Conservation (phyloP, 2,113 vertebrate species). For the Polypterus senegalus region DNA sequence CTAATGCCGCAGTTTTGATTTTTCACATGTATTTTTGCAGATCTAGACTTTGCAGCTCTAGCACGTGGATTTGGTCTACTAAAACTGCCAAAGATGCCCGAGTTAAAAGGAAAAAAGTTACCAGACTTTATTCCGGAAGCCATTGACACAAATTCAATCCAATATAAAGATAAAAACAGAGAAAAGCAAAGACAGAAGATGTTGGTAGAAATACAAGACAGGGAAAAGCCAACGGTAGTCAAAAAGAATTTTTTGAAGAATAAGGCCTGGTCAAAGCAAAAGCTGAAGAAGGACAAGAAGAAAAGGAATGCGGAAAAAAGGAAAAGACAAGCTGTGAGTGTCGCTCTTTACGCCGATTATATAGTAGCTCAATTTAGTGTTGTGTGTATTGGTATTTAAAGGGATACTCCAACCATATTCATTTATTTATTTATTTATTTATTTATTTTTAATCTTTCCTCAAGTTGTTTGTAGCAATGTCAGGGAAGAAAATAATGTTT, state of each 20-base stretch:
- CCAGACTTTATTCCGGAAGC: conserved; percentile 54
- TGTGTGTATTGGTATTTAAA: too few species aligned
- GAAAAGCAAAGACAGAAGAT: conserved; percentile 76
- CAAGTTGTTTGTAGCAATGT: too few species aligned
- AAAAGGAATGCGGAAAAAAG: conserved; percentile 66
- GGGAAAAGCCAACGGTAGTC: conserved; percentile 15
- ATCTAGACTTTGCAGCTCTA: conserved; percentile 72
- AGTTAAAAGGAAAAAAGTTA: conserved; percentile 68
- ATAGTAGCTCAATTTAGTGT: too few species aligned
- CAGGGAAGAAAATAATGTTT: too few species aligned
- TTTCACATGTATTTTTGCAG: conserved; percentile 31
- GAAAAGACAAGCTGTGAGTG: conserved; percentile 59
- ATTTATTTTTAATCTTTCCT: too few species aligned
- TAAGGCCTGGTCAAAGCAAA: conserved; percentile 90
- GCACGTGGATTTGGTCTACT: conserved; percentile 82
- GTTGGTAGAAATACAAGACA: conserved; percentile 49
- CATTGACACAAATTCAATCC: conserved; percentile 71
- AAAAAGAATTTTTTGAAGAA: conserved; percentile 57
- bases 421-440: too few species aligned
- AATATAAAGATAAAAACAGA: conserved; percentile 81
- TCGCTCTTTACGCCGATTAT: neutral
- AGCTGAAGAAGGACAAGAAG: conserved; percentile 68
- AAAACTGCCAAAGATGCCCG: conserved; percentile 86
- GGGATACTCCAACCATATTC: too few species aligned
- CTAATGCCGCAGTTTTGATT: neutral